Percentiles rank a stretch among this genome's conserved stretches.
phyloP scores from a whole-genome alignment of 2,113 vertebrate genomes.

The Myotis davidii region DNA sequence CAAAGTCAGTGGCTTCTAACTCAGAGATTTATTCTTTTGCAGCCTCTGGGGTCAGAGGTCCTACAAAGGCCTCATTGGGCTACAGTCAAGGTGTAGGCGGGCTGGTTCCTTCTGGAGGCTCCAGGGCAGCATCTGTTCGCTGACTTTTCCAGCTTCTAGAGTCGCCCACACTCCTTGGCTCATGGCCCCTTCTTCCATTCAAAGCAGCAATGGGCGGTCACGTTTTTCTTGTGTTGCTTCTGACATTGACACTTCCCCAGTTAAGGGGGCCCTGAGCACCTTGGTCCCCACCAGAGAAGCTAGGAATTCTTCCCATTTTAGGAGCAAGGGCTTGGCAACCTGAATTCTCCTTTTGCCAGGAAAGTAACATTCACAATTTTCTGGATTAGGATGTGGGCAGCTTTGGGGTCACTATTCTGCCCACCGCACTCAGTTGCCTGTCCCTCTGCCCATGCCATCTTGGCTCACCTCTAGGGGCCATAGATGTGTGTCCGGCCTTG shows the following conservation, averaged over 20 bases:
- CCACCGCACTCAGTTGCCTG: too few relatives aligned
- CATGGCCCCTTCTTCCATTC: fast-evolving
- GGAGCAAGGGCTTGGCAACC: fast-evolving
- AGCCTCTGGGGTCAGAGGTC: background rate
- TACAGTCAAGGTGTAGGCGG: background rate
- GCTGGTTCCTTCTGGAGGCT: background rate
- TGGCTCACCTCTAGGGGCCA: too few relatives aligned
- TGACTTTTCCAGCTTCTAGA: background rate
- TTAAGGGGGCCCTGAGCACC: background rate
- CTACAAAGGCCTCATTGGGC: fast-evolving
- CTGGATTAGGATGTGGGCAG: fast-evolving
- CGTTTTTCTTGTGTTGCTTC: fast-evolving
- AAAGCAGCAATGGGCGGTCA: fast-evolving
- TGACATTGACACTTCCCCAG: fast-evolving
- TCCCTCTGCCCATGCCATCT: background rate
- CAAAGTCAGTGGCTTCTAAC: fast-evolving
- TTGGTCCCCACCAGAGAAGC: fast-evolving
- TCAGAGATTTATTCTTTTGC: background rate
- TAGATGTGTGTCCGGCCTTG: fast-evolving
- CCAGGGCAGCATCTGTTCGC: background rate
- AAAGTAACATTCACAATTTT: background rate
- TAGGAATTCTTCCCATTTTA: fast-evolving
- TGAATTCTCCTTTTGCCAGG: fast-evolving
- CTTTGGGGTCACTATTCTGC: background rate
- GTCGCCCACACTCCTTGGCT: fast-evolving